Percentiles rank a stretch among this genome's conserved stretches.
These are phyloP conservation scores for Morpho deidamia DNA, from an alignment of 2,888 invertebrate genomes.

Conservation along the genomic window DNA sequence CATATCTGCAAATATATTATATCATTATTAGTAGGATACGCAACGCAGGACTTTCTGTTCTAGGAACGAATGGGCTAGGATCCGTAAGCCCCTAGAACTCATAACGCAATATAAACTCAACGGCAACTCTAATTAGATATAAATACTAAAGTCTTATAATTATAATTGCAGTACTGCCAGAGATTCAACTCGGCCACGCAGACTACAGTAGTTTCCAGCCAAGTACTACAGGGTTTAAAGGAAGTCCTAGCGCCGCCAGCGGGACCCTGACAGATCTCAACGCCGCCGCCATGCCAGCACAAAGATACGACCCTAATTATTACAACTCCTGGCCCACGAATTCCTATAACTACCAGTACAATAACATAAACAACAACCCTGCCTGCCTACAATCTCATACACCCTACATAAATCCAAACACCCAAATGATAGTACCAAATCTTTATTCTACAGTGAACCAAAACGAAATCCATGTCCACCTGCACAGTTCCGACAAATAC, in stretches of 20 bases:
- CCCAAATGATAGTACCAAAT: slow-evolving; percentile 87
- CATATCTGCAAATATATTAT: too few species aligned
- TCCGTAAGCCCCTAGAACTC: too few species aligned
- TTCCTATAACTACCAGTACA: slow-evolving; percentile 85
- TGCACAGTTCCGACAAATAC: slow-evolving; percentile 83
- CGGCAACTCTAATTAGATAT: too few species aligned
- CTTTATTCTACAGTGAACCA: slow-evolving; percentile 91
- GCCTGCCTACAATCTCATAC: slow-evolving; percentile 75
- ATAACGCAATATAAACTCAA: too few species aligned
- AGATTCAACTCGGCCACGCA: slow-evolving; percentile 68
- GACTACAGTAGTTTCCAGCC: slow-evolving; percentile 65
- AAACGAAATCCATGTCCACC: slow-evolving; percentile 90
- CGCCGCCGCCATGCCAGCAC: slow-evolving; percentile 46
- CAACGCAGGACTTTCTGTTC: too few species aligned
- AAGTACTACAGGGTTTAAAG: slow-evolving; percentile 54
- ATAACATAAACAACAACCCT: slow-evolving; percentile 76
- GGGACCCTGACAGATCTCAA: slow-evolving; percentile 68
- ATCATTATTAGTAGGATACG: too few species aligned
- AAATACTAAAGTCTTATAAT: neutral
- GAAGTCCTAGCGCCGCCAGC: slow-evolving; percentile 54
- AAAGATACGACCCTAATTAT: slow-evolving; percentile 76
- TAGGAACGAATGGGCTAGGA: too few species aligned
- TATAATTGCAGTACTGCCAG: slow-evolving; percentile 71
- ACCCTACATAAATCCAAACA: slow-evolving; percentile 79
- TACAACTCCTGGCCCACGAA: slow-evolving; percentile 80